Evolutionary conservation across 2,113 vertebrate species (phyloP).

Genomic region (Anolis carolinensis): DNA sequence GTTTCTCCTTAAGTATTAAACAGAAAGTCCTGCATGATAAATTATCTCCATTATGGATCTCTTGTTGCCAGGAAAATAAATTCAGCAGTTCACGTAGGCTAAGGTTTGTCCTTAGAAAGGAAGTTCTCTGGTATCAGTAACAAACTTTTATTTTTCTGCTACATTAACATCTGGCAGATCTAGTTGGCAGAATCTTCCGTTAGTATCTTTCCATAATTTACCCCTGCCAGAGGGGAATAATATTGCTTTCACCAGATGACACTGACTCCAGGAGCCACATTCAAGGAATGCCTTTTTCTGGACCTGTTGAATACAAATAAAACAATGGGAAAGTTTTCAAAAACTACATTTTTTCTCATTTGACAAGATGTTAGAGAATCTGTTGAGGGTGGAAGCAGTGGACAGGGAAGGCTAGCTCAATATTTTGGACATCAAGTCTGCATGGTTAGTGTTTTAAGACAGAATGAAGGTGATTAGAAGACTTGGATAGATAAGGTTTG

Average conservation of each 20-base stretch:
- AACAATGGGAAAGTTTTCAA: background rate
- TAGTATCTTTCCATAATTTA: background rate
- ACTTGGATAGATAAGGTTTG: background rate
- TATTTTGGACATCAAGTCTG: background rate
- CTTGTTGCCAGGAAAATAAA: background rate
- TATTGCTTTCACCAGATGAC: background rate
- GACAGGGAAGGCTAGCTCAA: background rate
- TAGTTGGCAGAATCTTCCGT: background rate
- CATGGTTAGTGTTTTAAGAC: background rate
- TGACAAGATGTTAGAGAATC: background rate
- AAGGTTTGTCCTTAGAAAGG: background rate
- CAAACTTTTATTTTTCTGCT: background rate
- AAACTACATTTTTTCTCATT: background rate
- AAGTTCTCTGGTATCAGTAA: accelerated
- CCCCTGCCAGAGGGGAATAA: background rate
- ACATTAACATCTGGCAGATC: background rate
- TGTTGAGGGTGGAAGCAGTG: background rate
- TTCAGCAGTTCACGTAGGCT: background rate
- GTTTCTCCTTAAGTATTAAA: accelerated
- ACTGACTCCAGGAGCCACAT: background rate
- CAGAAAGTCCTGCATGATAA: background rate
- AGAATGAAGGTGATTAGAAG: background rate
- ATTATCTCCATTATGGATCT: constrained; percentile 2
- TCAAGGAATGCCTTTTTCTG: background rate
- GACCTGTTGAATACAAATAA: background rate